Evolutionary conservation across 37 sponge, comb jelly and placozoan species (phyloP), one percentile per base, ranked within the genome.

Genomic region (Oopsacas minuta): DNA sequence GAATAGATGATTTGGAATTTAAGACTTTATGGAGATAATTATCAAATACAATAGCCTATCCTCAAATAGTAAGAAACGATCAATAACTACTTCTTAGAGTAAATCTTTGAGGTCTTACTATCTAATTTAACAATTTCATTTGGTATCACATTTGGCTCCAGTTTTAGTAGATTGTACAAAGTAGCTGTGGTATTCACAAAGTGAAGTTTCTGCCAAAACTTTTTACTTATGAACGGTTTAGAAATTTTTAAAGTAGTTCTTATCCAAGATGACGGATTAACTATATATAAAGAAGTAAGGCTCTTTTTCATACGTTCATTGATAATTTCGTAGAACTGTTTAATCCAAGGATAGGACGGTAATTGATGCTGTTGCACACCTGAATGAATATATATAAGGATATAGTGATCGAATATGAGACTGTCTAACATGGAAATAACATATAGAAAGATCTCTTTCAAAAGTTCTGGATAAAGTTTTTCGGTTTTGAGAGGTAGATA

Each of bases 221-320:
- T 61, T 61, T 61, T 61, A n/a, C 75, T 61, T 10, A 61, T 61
- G 28, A 61, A 61, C 5, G 75, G 75, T 61, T 61, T 61, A 25
- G 75, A 61, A 20, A 61, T 25, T 34, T 20, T 61, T 34, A 61
- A 61, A 7, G 30, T 61, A n/a, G 75, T 61, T 61, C 30, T 61
- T 25, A 61, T n/a, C 75, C 75, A 61, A 10, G 20, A 34, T 61
- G 75, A 25, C 22, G 75, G 75, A 25, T 61, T 3, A 32, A 61
- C 75, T 25, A 61, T 61, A 34, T 61, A 61, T 61, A 61, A 61
- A 20, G 20, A 25, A 61, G 5, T 61, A 7, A 61, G 28, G 7
- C 28, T 32, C 28, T 61, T 61, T n/a, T 61, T 61, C 75, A 61
- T 61, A 25, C 30, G 20, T 3, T 61, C 75, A n/a, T 61, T 61